Evolutionary conservation across 2,113 vertebrate species (phyloP), one percentile per base, ranked within the genome.

Genomic region (Columba livia): DNA sequence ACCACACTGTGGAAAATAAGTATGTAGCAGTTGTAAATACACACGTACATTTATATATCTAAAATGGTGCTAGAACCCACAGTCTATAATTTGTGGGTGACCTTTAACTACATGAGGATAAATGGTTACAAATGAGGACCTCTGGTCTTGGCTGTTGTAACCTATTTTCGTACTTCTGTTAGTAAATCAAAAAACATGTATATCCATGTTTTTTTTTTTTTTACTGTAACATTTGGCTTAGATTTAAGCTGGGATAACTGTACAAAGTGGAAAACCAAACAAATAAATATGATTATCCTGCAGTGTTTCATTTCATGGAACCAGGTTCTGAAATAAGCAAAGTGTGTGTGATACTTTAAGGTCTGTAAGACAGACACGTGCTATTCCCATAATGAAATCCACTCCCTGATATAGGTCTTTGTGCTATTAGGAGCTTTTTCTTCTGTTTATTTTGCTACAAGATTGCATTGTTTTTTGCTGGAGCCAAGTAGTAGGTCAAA

Each of bases 171-270:
- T 93, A 70, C 66, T 79, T 36, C 64, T 89, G 79, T 89, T 95
- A 75, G 88, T 96, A 97, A 97, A 96, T 96, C 87, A 75, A 89
- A 94, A 96, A 91, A 40, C 88, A 40, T 93, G 80, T 78, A 89
- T 64, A 83, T 94, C 78, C 85, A 40, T 60, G 71, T 32, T 88
- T 88, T 54, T 47, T 88, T 88, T 54, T 47, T 44, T 88, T 85
- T 94, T 65, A 86, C 74, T 54, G 72, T n/a, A 96, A 96, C 88
- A 96, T 96, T 97, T 97, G 97, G 92, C 92, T 97, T 97, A 92
- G 85, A 97, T 96, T 97, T 97, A 92, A 93, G 89, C 85, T 88
- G 64, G 91, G 88, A 81, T 83, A 96, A 88, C 85, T 74, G 88
- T 89, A 86, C 88, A 89, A 91, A 95, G 94, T 95, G 90, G 88